Percentiles rank a stretch among this genome's conserved stretches.
phyloP scores from a whole-genome alignment of 1,140 invertebrate species.

The Cherax quadricarinatus region DNA sequence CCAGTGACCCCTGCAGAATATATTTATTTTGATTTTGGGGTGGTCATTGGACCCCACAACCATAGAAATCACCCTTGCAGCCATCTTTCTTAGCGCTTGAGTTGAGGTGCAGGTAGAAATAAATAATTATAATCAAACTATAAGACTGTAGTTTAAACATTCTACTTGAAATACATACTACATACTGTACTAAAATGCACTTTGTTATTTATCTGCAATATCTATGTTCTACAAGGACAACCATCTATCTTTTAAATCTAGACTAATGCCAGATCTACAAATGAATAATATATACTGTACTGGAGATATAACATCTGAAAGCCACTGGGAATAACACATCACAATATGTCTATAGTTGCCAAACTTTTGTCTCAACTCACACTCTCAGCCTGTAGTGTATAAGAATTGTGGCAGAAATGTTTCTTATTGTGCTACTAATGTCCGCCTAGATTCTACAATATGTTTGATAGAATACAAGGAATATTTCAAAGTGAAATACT shows the following conservation, averaged over 20 bases:
- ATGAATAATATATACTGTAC: neutral
- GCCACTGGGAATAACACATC: neutral
- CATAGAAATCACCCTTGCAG: constrained; percentile 16
- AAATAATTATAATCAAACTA: constrained; percentile 17
- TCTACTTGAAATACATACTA: neutral
- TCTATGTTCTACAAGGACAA: neutral
- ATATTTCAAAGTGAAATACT: constrained; percentile 32
- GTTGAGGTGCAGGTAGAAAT: constrained; percentile 1
- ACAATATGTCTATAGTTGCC: neutral
- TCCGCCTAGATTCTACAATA: neutral
- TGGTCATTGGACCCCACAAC: neutral
- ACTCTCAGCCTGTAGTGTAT: constrained; percentile 35
- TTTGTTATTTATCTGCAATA: neutral
- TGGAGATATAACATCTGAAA: neutral
- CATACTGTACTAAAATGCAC: neutral
- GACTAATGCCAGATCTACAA: neutral
- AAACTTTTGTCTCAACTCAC: neutral
- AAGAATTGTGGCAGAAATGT: constrained; percentile 24
- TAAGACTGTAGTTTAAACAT: constrained; percentile 15
- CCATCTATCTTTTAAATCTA: neutral
- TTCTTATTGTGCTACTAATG: constrained; percentile 33
- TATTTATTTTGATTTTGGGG: too few species aligned
- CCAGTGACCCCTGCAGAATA: too few species aligned
- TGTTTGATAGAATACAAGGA: constrained; percentile 32
- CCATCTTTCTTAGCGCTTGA: constrained; percentile 32